Evolutionary conservation across 2,113 vertebrate species (phyloP).

Genomic region (Rhabdomys dilectus): DNA sequence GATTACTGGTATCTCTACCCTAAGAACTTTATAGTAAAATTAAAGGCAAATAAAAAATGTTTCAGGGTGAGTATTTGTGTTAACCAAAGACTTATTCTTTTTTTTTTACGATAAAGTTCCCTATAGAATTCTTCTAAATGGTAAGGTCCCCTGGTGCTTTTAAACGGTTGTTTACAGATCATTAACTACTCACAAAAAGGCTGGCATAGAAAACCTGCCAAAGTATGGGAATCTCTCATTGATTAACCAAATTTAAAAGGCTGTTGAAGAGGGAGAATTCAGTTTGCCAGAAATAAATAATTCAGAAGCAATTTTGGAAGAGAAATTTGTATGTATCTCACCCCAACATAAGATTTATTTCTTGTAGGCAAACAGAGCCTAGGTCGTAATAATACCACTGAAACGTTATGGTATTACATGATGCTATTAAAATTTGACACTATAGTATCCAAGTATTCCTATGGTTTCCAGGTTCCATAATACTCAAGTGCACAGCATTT

Average conservation of each 20-base stretch:
- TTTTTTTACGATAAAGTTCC: neutral
- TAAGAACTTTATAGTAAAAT: slow-evolving; percentile 42
- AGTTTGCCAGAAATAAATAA: slow-evolving; percentile 8
- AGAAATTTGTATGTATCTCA: neutral
- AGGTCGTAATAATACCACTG: neutral
- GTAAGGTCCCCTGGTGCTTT: slow-evolving; percentile 32
- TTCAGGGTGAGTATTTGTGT: slow-evolving; percentile 40
- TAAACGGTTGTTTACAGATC: slow-evolving; percentile 66
- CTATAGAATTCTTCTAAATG: slow-evolving; percentile 63
- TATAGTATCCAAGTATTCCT: neutral
- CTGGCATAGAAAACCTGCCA: slow-evolving; percentile 31
- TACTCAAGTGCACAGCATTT: neutral
- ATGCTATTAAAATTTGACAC: slow-evolving; percentile 9
- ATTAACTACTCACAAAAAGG: slow-evolving; percentile 70
- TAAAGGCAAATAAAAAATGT: slow-evolving; percentile 28
- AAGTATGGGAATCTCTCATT: slow-evolving; percentile 20
- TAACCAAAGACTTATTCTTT: slow-evolving; percentile 59
- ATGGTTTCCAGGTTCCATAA: neutral
- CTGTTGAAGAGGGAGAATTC: neutral
- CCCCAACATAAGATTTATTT: neutral
- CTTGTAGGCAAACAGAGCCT: neutral
- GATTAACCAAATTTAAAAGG: slow-evolving; percentile 43
- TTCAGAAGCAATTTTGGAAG: neutral
- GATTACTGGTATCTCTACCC: neutral
- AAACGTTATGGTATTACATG: neutral